These are phyloP conservation scores for Oreochromis aureus DNA, from an alignment of 2,113 vertebrate species.

Conservation along the genomic window DNA sequence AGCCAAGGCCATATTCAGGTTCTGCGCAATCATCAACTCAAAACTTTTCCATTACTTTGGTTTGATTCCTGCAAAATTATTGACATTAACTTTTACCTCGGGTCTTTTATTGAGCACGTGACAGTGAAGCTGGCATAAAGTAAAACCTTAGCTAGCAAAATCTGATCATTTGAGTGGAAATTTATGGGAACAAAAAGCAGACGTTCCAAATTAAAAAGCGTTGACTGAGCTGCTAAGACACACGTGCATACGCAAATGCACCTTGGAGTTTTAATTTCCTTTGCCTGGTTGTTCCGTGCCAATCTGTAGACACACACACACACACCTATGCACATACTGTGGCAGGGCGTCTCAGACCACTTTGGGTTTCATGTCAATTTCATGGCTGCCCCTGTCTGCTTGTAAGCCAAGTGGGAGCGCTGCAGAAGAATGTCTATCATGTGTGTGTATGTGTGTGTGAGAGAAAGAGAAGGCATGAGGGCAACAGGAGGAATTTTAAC, in stretches of 20 bases:
- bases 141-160: neutral
- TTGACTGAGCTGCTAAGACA: neutral
- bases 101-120: neutral
- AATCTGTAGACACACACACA: neutral
- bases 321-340: neutral
- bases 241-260: neutral
- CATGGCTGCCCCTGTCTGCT: constrained; percentile 24
- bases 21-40: neutral
- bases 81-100: neutral
- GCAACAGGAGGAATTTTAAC: constrained; percentile 25
- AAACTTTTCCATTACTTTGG: neutral
- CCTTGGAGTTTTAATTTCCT: neutral
- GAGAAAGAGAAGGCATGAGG: neutral
- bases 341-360: constrained; percentile 9
- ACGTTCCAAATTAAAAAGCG: neutral
- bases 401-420: constrained; percentile 38
- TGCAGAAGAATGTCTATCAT: constrained; percentile 29
- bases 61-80: neutral
- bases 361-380: constrained; percentile 51
- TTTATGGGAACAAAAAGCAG: neutral
- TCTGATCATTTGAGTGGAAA: neutral
- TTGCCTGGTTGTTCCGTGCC: neutral
- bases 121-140: neutral
- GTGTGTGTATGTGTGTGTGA: neutral
- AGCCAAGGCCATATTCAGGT: neutral